Percentiles rank a stretch among this genome's conserved stretches.
phyloP scores from a whole-genome alignment of 1,140 invertebrate genomes.

The Scaptomyza graminum region DNA sequence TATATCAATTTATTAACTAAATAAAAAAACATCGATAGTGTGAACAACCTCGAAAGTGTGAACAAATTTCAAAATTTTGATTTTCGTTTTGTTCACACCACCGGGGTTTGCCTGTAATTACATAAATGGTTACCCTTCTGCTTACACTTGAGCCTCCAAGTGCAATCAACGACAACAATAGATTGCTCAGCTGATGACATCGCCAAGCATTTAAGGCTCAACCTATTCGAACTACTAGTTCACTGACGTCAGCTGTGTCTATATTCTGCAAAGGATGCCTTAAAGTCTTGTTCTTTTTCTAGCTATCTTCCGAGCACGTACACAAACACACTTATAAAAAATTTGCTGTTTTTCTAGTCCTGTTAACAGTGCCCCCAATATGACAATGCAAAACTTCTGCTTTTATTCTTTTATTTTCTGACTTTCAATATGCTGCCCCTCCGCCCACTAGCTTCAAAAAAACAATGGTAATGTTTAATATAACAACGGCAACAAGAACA shows the following conservation, averaged over 20 bases:
- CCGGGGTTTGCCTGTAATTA: no score
- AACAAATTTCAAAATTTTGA: no score
- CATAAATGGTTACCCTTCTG: slow-evolving; percentile 3
- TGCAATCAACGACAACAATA: slow-evolving; percentile 21
- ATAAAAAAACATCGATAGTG: no score
- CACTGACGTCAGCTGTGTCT: slow-evolving; percentile 6
- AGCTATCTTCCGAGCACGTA: slow-evolving; percentile 17
- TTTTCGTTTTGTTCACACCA: no score
- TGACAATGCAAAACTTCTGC: slow-evolving; percentile 66
- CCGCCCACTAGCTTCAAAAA: slow-evolving; percentile 24
- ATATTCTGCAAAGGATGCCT: not conserved
- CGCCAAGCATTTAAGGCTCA: slow-evolving; percentile 5
- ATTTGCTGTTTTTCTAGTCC: slow-evolving; percentile 50
- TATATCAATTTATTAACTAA: no score
- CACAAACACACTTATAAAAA: not conserved
- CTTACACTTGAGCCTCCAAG: not conserved
- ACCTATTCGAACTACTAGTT: not conserved
- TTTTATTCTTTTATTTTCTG: slow-evolving; percentile 19
- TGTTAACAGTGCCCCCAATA: slow-evolving; percentile 55
- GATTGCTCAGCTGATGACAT: slow-evolving; percentile 21
- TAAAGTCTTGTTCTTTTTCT: slow-evolving; percentile 17
- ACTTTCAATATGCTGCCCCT: slow-evolving; percentile 18
- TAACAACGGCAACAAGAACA: slow-evolving; percentile 31
- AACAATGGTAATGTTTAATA: slow-evolving; percentile 62
- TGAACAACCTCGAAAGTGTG: no score